Evolutionary conservation across 2,888 invertebrate species (phyloP), one percentile per base, ranked within the genome.

Genomic region (Seira sanloemensis): DNA sequence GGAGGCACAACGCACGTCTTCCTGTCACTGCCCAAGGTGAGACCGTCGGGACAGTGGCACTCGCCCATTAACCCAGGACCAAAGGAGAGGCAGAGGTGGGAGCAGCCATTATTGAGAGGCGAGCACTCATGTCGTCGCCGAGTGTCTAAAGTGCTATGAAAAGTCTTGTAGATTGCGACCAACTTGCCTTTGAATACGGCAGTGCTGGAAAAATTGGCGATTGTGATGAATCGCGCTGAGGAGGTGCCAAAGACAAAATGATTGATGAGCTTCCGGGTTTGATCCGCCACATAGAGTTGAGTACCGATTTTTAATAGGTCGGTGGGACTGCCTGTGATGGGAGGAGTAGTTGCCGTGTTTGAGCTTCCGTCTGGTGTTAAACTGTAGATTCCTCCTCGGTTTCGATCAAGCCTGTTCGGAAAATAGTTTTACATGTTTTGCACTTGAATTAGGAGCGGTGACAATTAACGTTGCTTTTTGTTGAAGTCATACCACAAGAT

Each of bases 401-500:
- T 68, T 26, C 77, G 68, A 74, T 89, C 88, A 37, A 82, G 78
- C 89, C 89, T 89, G n/a, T n/a, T n/a, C n/a, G n/a, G n/a, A n/a
- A n/a, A n/a, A n/a, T n/a, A n/a, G n/a, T n/a, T n/a, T n/a, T n/a
- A n/a, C n/a, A n/a, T n/a, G n/a, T n/a, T n/a, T n/a, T n/a, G n/a
- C n/a, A n/a, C n/a, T n/a, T n/a, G n/a, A n/a, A n/a, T n/a, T n/a
- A n/a, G n/a, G n/a, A n/a, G n/a, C n/a, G n/a, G n/a, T n/a, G n/a
- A n/a, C n/a, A n/a, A n/a, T n/a, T n/a, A n/a, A n/a, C n/a, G n/a
- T n/a, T n/a, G n/a, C n/a, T n/a, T n/a, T n/a, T n/a, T n/a, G n/a
- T n/a, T n/a, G n/a, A n/a, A n/a, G n/a, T n/a, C n/a, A 9, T 81
- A 88, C 92, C 95, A 93, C 90, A 93, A 95, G 0, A 96, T 91